Percentiles rank a stretch among this genome's conserved stretches.
phyloP scores from a whole-genome alignment of 2,888 invertebrate genomes.

The Rotaria sp. region DNA sequence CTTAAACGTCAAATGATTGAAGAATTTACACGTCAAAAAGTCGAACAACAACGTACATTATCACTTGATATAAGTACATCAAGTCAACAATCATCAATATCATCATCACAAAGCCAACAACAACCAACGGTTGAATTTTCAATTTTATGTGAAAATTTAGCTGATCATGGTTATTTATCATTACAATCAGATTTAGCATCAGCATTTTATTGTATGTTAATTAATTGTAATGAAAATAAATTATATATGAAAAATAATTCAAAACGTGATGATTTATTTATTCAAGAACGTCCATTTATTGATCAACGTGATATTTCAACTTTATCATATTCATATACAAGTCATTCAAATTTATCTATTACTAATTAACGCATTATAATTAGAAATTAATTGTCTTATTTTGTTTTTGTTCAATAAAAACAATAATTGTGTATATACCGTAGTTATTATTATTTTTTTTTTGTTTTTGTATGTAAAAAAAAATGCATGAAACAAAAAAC shows the following conservation, averaged over 20 bases:
- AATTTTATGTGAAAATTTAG: neutral
- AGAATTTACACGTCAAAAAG: neutral
- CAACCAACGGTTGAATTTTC: neutral
- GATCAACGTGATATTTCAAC: conserved; percentile 1
- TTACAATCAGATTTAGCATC: conserved; percentile 5
- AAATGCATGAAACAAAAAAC: too few species aligned
- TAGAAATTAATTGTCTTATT: neutral
- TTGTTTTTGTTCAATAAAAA: neutral
- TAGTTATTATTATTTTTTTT: neutral
- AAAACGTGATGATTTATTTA: neutral
- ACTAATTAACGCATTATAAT: neutral
- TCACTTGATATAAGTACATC: neutral
- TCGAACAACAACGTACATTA: neutral
- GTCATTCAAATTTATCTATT: conserved; percentile 3
- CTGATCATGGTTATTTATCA: neutral
- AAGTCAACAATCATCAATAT: neutral
- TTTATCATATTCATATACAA: neutral
- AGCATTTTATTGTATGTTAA: conserved; percentile 27
- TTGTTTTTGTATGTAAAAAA: neutral
- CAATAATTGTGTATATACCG: neutral
- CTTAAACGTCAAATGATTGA: conserved; percentile 16
- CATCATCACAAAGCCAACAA: neutral
- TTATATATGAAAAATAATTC: conserved; percentile 3
- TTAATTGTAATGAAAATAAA: conserved; percentile 26
- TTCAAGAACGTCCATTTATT: neutral